Evolutionary conservation across 2,113 vertebrate genomes (phyloP).

Genomic region (Tonatia bakeri): DNA sequence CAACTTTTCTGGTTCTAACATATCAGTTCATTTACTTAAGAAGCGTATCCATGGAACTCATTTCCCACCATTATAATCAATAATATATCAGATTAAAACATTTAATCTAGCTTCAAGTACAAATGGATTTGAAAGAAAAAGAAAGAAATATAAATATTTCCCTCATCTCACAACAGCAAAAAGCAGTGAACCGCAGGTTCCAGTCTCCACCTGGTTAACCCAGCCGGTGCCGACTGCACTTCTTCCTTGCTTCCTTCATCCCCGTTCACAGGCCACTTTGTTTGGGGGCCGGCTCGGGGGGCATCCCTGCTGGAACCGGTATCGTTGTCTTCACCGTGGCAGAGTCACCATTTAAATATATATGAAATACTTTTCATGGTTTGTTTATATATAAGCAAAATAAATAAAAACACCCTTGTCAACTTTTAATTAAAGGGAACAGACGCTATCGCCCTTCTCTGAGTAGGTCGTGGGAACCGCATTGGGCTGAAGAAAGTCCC

Average conservation of each 20-base stretch:
- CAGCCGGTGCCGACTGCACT: not conserved
- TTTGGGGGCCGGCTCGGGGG: not conserved
- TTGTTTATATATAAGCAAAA: slow-evolving; percentile 1
- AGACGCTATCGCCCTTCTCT: not conserved
- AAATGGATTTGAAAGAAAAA: slow-evolving; percentile 1
- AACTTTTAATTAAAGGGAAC: slow-evolving; percentile 39
- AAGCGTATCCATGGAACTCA: slow-evolving; percentile 47
- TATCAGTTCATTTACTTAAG: slow-evolving; percentile 72
- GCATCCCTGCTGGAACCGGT: not conserved
- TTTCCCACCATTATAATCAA: slow-evolving; percentile 31
- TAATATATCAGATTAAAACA: not conserved
- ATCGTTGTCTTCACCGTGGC: not conserved
- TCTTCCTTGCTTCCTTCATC: not conserved
- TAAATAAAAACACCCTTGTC: not conserved
- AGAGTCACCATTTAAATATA: not conserved
- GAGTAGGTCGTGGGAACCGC: not conserved
- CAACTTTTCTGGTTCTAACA: slow-evolving; percentile 64
- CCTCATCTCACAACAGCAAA: not conserved
- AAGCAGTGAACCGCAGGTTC: not conserved
- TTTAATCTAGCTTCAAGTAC: slow-evolving; percentile 16
- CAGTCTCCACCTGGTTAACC: not conserved
- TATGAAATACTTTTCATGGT: not conserved
- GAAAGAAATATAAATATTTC: not conserved
- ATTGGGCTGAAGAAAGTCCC: not conserved
- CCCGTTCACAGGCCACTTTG: not conserved